phyloP scores from a whole-genome alignment of 1,140 invertebrate species.

The Oryctes rhinoceros region DNA sequence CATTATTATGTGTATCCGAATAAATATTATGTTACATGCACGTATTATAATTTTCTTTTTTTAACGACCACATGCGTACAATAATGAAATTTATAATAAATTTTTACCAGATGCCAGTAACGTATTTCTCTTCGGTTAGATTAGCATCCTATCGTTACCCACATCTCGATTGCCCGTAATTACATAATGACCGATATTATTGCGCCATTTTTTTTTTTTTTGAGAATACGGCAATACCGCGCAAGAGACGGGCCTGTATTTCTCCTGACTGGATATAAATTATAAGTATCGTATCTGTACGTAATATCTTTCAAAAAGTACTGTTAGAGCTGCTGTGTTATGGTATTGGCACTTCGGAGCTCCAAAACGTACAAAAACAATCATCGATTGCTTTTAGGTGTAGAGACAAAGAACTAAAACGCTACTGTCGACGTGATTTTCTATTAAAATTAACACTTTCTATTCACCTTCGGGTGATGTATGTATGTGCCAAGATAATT shows the following conservation, averaged over 20 bases:
- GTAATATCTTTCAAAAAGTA: constrained; percentile 19
- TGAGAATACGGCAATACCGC: background rate
- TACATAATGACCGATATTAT: constrained; percentile 34
- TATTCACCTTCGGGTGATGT: constrained; percentile 34
- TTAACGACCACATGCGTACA: background rate
- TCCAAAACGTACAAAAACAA: background rate
- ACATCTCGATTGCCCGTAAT: constrained; percentile 20
- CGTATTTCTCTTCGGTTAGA: background rate
- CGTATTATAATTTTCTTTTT: background rate
- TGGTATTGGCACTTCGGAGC: background rate
- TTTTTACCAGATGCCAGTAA: background rate
- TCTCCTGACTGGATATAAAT: constrained; percentile 9
- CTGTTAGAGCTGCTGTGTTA: constrained; percentile 7
- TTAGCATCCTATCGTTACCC: background rate
- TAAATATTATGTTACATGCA: background rate
- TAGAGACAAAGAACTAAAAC: constrained; percentile 16
- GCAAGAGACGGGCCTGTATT: background rate
- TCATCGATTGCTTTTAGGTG: background rate
- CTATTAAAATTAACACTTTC: constrained; percentile 28
- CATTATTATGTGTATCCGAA: background rate
- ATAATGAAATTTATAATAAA: background rate
- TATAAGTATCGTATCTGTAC: background rate
- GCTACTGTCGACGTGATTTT: constrained; percentile 19
- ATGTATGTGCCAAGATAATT: background rate
- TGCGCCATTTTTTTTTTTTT: constrained; percentile 16